A percentile compares a stretch with the other conserved stretches of the same genome.
Evolutionary conservation across 2,888 invertebrate genomes (phyloP).

Genomic region (Hirtodrosophila histrioides): DNA sequence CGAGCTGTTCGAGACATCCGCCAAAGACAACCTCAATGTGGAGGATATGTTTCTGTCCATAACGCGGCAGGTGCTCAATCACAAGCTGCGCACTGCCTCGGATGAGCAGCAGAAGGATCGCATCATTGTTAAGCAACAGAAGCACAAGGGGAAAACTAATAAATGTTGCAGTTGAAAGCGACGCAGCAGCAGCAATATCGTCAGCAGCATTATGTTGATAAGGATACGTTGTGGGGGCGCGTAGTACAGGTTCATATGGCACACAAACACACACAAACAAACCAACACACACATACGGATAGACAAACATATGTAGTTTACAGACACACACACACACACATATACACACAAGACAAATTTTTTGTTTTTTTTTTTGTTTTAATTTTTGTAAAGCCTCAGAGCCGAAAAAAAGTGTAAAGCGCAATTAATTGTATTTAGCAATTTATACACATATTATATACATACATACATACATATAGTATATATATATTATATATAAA

Average conservation of each 20-base stretch:
- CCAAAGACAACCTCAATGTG: constrained; percentile 99
- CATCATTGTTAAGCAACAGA: constrained; percentile 79
- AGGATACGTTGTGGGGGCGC: constrained; percentile 50
- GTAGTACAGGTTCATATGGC: constrained; percentile 63
- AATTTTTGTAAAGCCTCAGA: constrained; percentile 55
- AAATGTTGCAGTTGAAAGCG: constrained; percentile 84
- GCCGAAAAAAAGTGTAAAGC: constrained; percentile 72
- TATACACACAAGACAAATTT: constrained; percentile 39
- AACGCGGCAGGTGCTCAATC: constrained; percentile 85
- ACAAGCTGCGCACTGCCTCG: constrained; percentile 83
- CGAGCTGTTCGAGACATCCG: constrained; percentile 98
- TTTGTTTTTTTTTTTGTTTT: constrained; percentile 42
- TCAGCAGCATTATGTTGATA: constrained; percentile 25
- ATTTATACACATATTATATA: constrained; percentile 71
- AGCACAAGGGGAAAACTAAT: constrained; percentile 82
- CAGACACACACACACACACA: constrained; percentile 23
- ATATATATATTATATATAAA: constrained; percentile 47
- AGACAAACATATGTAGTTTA: constrained; percentile 41
- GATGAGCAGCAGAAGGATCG: constrained; percentile 83
- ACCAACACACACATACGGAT: constrained; percentile 19
- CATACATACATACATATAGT: constrained; percentile 42
- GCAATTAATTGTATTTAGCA: constrained; percentile 77
- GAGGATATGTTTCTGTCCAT: constrained; percentile 96
- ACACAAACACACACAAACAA: constrained; percentile 32
- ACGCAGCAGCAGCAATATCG: constrained; percentile 13